Evolutionary conservation across 2,797 vertebrate species (phyloP).

Genomic region (Lutra lutra): DNA sequence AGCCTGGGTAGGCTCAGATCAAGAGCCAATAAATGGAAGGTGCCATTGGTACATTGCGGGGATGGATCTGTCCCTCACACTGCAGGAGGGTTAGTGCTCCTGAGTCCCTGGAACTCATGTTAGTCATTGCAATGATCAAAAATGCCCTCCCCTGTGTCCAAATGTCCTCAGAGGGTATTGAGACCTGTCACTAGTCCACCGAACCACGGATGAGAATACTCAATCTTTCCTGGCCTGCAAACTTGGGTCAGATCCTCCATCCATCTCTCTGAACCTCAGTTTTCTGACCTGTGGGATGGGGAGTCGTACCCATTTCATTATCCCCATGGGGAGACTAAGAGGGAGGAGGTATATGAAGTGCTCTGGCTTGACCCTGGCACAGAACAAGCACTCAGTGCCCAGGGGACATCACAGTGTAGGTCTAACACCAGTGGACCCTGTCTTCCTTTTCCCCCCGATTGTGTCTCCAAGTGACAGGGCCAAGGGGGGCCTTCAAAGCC

Average conservation of each 20-base stretch:
- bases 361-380: too few species aligned
- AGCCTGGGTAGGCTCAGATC: not conserved
- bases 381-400: not conserved
- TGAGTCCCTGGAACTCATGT: not conserved
- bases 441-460: not conserved
- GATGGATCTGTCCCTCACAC: too few species aligned
- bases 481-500: slow-evolving; percentile 5
- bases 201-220: not conserved
- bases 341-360: too few species aligned
- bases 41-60: rapidly evolving
- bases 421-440: not conserved
- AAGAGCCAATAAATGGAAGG: rapidly evolving
- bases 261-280: not conserved
- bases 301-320: not conserved
- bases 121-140: not conserved
- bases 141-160: not conserved
- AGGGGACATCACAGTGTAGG: too few species aligned
- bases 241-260: not conserved
- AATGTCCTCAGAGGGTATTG: not conserved
- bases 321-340: not conserved
- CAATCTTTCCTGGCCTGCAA: not conserved
- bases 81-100: not conserved
- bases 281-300: not conserved
- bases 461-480: slow-evolving; percentile 46
- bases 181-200: not conserved